phyloP scores from a whole-genome alignment of 2,888 invertebrate species.

The Drosophila pseudotakahashii region DNA sequence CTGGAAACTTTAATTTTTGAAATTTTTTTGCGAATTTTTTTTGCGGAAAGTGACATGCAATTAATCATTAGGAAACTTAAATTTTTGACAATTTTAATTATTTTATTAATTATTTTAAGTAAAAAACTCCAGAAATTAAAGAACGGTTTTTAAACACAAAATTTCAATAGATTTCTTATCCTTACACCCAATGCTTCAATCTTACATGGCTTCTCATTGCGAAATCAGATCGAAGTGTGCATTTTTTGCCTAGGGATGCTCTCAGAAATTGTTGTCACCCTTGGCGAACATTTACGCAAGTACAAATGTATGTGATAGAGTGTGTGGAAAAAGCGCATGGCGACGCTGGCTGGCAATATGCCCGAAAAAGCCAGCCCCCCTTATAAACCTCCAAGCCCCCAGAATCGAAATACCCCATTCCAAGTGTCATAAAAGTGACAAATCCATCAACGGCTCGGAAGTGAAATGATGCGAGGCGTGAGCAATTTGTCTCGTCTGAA shows the following conservation, averaged over 20 bases:
- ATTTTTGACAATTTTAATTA: no score
- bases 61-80: no score
- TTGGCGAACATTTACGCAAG: neutral
- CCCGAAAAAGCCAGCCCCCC: conserved; percentile 1
- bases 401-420: neutral
- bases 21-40: no score
- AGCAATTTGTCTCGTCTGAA: conserved; percentile 65
- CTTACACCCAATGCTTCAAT: no score
- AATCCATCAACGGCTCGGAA: conserved; percentile 67
- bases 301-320: neutral
- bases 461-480: conserved; percentile 65
- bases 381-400: neutral
- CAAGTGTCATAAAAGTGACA: conserved; percentile 68
- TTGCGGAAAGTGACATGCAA: no score
- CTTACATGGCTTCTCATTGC: neutral
- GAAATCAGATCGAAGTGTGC: conserved; percentile 19
- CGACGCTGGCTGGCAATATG: conserved; percentile 18
- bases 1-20: no score
- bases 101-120: no score
- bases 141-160: no score
- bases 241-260: conserved; percentile 9
- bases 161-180: no score
- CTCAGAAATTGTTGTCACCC: conserved; percentile 4
- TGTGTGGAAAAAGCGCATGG: conserved; percentile 25
- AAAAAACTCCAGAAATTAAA: no score